Percentiles rank a stretch among this genome's conserved stretches.
Evolutionary conservation across 2,113 vertebrate genomes (phyloP).

Genomic region (Crocuta crocuta): DNA sequence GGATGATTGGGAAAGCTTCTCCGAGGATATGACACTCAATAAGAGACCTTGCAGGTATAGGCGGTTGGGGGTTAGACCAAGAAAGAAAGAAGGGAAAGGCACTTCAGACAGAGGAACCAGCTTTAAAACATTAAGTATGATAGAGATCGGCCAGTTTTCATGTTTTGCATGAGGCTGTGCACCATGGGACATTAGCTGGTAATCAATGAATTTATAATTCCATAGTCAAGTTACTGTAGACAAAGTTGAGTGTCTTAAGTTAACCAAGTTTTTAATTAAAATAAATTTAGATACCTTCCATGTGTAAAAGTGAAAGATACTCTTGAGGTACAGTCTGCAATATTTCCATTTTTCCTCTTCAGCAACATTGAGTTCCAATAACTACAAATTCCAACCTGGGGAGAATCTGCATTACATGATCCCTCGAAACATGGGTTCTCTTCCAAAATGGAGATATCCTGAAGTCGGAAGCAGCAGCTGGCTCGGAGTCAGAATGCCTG

Average conservation of each 20-base stretch:
- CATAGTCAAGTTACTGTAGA: constrained; percentile 2
- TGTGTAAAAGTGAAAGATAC: background rate
- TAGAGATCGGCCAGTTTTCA: background rate
- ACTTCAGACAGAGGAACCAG: background rate
- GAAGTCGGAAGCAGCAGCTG: background rate
- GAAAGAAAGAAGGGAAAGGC: background rate
- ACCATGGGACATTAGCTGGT: background rate
- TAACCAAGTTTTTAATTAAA: constrained; percentile 46
- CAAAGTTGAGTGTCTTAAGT: constrained; percentile 3
- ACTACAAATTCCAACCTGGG: background rate
- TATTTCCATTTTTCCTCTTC: background rate
- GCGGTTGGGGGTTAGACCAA: background rate
- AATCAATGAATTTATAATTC: background rate
- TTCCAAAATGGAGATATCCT: background rate
- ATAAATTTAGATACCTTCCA: constrained; percentile 16
- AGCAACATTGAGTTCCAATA: background rate
- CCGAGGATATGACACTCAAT: background rate
- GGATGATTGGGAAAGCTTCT: background rate
- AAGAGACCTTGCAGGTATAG: background rate
- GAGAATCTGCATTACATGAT: background rate
- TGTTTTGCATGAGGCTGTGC: background rate
- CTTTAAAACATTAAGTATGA: background rate
- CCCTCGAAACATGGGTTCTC: background rate
- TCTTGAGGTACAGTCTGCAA: background rate
- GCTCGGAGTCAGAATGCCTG: background rate